Conservation (phyloP, 2,888 invertebrate genomes). For the Caenorhabditis sp. region DNA sequence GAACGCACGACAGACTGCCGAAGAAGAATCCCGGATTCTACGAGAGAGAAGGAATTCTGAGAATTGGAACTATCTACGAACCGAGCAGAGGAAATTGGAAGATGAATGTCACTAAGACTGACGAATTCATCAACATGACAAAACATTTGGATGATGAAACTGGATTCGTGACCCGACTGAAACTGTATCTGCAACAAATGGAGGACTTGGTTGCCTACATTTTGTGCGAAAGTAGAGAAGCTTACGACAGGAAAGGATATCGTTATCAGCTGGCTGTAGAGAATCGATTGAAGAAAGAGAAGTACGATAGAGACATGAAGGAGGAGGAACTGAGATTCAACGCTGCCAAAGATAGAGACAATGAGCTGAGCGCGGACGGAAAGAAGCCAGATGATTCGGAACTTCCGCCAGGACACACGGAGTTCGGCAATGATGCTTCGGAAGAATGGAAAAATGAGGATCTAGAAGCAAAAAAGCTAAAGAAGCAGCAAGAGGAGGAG, state of each 20-base stretch:
- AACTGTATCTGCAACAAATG: constrained; percentile 53
- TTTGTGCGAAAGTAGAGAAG: constrained; percentile 22
- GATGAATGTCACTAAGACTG: constrained; percentile 80
- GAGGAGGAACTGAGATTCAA: constrained; percentile 24
- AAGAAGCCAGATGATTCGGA: constrained; percentile 5
- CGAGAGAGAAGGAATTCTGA: constrained; percentile 50
- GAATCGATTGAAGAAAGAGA: constrained; percentile 12
- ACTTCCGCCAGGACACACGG: not conserved
- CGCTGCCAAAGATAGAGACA: not conserved
- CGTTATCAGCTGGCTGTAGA: constrained; percentile 56
- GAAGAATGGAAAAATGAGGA: constrained; percentile 10
- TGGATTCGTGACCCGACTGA: constrained; percentile 45
- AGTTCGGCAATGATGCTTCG: not conserved
- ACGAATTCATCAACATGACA: constrained; percentile 52
- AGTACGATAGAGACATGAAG: not conserved
- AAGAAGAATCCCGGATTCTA: constrained; percentile 18
- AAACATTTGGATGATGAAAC: constrained; percentile 45
- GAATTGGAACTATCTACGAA: constrained; percentile 18
- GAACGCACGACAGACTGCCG: no score
- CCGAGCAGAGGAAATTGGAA: constrained; percentile 83
- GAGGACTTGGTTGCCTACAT: constrained; percentile 47
- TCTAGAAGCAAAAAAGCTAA: constrained; percentile 5
- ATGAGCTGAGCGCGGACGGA: not conserved
- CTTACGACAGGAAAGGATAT: constrained; percentile 56
- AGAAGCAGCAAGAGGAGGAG: constrained; percentile 26